Conservation (phyloP, 2,797 vertebrate species). For the Sciurus carolinensis region DNA sequence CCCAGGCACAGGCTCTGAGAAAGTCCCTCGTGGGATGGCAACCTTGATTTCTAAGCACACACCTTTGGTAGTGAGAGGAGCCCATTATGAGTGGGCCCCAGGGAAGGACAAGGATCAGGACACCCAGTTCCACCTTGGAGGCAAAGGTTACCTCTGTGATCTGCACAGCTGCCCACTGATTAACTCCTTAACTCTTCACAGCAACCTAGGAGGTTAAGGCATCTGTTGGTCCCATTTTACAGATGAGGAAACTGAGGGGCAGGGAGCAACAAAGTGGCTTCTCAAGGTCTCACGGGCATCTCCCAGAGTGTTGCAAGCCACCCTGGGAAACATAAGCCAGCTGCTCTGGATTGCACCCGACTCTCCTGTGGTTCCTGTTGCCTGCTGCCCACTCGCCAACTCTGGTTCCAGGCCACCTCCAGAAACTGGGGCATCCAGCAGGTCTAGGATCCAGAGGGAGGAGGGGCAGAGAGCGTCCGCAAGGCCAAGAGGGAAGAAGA, state of each 20-base stretch:
- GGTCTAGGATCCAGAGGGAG: conserved; percentile 17
- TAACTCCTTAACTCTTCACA: background rate
- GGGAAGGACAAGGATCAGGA: background rate
- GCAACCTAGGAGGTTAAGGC: background rate
- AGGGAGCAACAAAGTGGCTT: background rate
- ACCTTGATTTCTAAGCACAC: conserved; percentile 52
- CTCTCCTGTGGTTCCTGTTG: background rate
- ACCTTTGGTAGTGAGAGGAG: background rate
- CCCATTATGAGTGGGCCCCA: background rate
- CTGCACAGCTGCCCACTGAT: background rate
- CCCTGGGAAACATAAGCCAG: background rate
- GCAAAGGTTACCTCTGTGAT: background rate
- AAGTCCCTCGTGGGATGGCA: background rate
- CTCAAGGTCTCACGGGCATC: background rate
- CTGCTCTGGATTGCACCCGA: background rate
- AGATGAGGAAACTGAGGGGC: conserved; percentile 18
- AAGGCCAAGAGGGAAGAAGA: background rate
- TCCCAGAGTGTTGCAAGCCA: background rate
- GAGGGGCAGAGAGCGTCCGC: background rate
- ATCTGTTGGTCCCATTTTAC: background rate
- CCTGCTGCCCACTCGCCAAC: background rate
- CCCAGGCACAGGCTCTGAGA: background rate
- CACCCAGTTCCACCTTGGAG: background rate
- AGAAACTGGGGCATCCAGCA: conserved; percentile 6
- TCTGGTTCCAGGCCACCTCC: background rate